phyloP scores from a whole-genome alignment of 2,113 vertebrate species.

The Meriones unguiculatus region DNA sequence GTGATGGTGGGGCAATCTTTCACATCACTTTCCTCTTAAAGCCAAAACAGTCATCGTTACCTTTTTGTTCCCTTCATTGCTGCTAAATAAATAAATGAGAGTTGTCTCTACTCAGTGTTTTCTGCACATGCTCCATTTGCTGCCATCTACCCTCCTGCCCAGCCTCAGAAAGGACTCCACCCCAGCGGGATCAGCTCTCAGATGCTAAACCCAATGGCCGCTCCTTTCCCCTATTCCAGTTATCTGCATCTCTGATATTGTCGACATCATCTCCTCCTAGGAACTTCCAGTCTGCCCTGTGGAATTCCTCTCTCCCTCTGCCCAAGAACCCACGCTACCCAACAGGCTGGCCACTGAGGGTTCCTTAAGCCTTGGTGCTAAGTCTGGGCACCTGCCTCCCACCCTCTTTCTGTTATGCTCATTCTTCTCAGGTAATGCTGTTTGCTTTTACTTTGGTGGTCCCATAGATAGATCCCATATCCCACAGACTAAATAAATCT shows the following conservation, averaged over 20 bases:
- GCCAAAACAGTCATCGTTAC: constrained; percentile 7
- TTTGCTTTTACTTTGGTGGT: neutral
- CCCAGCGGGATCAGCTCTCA: neutral
- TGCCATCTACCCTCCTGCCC: neutral
- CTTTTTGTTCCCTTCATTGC: neutral
- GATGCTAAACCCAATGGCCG: neutral
- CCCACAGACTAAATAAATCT: neutral
- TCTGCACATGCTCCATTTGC: neutral
- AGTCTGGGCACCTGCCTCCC: neutral
- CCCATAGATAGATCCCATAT: neutral
- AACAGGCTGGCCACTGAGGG: neutral
- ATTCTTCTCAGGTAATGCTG: neutral
- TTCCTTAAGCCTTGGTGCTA: neutral
- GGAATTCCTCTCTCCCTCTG: neutral
- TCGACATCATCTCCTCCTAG: neutral
- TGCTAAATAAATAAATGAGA: neutral
- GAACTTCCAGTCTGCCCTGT: neutral
- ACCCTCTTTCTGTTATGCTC: neutral
- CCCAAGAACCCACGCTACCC: neutral
- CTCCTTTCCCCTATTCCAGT: neutral
- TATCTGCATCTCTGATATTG: neutral
- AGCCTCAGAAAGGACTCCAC: neutral
- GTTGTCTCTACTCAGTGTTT: neutral
- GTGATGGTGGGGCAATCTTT: neutral
- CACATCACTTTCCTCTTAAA: constrained; percentile 30